These are phyloP conservation scores for Drosophila tristis DNA, from an alignment of 1,140 invertebrate species.

Conservation along the genomic window DNA sequence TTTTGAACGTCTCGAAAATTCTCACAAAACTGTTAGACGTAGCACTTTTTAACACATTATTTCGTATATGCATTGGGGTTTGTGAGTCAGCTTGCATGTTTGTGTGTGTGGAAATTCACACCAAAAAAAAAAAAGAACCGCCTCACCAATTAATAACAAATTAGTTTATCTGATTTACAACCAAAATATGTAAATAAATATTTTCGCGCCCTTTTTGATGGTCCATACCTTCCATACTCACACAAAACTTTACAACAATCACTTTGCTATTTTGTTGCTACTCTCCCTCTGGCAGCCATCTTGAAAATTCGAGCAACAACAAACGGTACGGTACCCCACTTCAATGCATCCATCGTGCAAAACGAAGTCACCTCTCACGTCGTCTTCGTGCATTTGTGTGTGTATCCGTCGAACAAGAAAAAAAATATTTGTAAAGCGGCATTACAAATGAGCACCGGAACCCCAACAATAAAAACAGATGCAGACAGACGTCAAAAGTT, in stretches of 20 bases:
- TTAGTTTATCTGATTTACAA: no score
- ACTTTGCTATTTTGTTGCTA: slow-evolving; percentile 37
- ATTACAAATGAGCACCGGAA: slow-evolving; percentile 45
- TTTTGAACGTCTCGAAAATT: no score
- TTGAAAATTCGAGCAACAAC: slow-evolving; percentile 61
- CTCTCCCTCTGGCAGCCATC: slow-evolving; percentile 61
- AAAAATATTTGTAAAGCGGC: slow-evolving; percentile 27
- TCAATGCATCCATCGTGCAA: slow-evolving; percentile 60
- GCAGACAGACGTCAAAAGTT: no score
- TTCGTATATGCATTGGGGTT: no score
- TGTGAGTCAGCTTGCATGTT: no score
- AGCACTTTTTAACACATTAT: no score
- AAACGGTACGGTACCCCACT: slow-evolving; percentile 54
- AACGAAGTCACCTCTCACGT: slow-evolving; percentile 61
- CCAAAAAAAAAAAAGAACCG: no score
- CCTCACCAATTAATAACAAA: no score
- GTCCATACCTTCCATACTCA: not conserved
- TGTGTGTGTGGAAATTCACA: no score
- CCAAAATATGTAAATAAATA: no score
- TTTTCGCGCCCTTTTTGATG: not conserved
- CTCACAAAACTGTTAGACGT: no score
- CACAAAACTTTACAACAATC: slow-evolving; percentile 3
- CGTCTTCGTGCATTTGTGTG: slow-evolving; percentile 56
- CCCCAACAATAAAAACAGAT: slow-evolving; percentile 5
- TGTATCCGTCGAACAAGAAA: slow-evolving; percentile 58